Evolutionary conservation across 2,797 vertebrate species (phyloP).

Genomic region (Cryptoprocta ferox): DNA sequence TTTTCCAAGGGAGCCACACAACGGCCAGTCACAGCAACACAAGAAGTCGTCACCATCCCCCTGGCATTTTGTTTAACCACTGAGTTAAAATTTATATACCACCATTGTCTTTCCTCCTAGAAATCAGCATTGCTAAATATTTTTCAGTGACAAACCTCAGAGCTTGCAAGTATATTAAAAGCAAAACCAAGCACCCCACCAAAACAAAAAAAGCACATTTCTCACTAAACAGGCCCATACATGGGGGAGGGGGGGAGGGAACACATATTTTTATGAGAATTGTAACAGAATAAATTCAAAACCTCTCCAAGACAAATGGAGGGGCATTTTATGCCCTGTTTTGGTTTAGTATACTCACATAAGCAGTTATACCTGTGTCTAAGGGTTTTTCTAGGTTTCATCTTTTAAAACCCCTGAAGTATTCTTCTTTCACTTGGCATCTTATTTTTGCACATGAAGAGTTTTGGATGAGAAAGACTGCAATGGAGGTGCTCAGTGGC

Average conservation of each 20-base stretch:
- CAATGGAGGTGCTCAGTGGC: conserved; percentile 51
- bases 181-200: background rate
- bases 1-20: background rate
- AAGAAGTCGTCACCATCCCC: background rate
- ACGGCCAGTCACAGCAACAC: background rate
- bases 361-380: conserved; percentile 45
- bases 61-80: background rate
- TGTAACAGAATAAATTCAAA: background rate
- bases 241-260: background rate
- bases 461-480: conserved; percentile 61
- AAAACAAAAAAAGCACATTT: background rate
- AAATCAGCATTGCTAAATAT: conserved; percentile 6
- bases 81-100: background rate
- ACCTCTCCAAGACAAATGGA: background rate
- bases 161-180: background rate
- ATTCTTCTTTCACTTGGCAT: conserved; percentile 60
- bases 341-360: background rate
- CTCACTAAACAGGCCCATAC: background rate
- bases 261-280: background rate
- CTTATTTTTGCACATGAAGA: background rate
- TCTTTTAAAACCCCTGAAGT: background rate
- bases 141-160: background rate
- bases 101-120: background rate
- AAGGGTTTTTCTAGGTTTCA: conserved; percentile 28
- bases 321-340: background rate